These are phyloP conservation scores for Chrysolina oricalcia DNA, from an alignment of 2,888 invertebrate species.

Conservation along the genomic window DNA sequence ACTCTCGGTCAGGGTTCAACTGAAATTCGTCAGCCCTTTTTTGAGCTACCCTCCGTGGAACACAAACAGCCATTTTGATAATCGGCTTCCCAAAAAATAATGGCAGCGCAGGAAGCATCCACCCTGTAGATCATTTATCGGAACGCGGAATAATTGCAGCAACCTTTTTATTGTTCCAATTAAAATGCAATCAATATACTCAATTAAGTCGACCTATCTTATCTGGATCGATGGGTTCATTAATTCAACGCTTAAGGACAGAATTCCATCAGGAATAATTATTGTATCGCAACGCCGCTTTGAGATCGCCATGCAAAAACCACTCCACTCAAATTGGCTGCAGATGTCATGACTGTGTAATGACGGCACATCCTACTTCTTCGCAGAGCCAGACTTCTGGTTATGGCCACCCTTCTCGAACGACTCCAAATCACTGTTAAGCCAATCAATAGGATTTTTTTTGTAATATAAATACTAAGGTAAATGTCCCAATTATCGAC, in stretches of 20 bases:
- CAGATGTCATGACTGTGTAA: slow-evolving; percentile 71
- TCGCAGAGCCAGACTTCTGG: slow-evolving; percentile 44
- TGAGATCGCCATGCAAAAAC: slow-evolving; percentile 67
- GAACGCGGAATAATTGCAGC: not conserved
- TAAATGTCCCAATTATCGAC: no score
- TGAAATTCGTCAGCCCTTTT: no score
- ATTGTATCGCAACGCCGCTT: slow-evolving; percentile 52
- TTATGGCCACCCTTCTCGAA: no score
- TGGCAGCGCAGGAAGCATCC: not conserved
- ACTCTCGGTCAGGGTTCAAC: no score
- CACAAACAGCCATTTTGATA: no score
- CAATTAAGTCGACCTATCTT: slow-evolving; percentile 42
- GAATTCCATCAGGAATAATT: slow-evolving; percentile 52
- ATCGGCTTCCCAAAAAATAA: no score
- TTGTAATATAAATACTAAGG: no score
- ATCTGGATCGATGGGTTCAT: slow-evolving; percentile 52
- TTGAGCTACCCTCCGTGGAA: no score
- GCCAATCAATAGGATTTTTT: no score
- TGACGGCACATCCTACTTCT: slow-evolving; percentile 60
- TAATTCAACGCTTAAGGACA: slow-evolving; percentile 52
- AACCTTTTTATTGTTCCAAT: slow-evolving; percentile 38
- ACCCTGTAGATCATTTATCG: slow-evolving; percentile 13
- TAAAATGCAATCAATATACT: slow-evolving; percentile 45
- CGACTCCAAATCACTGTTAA: no score
- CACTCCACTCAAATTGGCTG: slow-evolving; percentile 71